phyloP scores from a whole-genome alignment of 37 sponge, comb jelly and placozoan genomes.

The Halisarca cf. caerulea region DNA sequence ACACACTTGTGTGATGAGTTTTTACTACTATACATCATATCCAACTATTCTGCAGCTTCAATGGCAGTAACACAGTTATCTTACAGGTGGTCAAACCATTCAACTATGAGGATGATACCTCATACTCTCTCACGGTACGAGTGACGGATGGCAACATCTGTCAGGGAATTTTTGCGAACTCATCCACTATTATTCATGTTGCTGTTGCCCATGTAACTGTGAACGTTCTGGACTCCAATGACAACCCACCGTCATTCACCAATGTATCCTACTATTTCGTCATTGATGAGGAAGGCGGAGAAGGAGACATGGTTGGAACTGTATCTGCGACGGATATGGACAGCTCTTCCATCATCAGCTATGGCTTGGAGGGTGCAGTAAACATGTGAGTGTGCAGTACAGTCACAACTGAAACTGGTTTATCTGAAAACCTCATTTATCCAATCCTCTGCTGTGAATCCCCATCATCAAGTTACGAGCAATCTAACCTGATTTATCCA shows the following conservation, averaged over 20 bases:
- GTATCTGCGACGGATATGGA: slow-evolving; percentile 1
- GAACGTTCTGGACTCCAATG: slow-evolving; percentile 12
- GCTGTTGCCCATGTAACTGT: not conserved
- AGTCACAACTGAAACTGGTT: too few species aligned
- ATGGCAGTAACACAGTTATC: too few species aligned
- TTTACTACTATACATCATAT: too few species aligned
- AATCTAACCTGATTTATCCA: too few species aligned
- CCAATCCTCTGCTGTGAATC: too few species aligned
- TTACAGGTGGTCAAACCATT: not conserved
- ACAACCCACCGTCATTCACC: not conserved
- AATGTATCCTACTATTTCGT: not conserved
- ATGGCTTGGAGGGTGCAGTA: not conserved
- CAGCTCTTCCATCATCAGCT: slow-evolving; percentile 1
- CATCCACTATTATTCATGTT: not conserved
- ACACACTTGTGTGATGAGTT: not conserved
- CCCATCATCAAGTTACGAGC: too few species aligned
- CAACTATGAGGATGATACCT: not conserved
- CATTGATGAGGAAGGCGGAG: not conserved
- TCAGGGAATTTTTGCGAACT: not conserved
- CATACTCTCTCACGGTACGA: not conserved
- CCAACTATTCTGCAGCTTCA: not conserved
- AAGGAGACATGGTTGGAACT: not conserved
- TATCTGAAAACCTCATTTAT: too few species aligned
- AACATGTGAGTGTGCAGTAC: too few species aligned
- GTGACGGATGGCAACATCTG: slow-evolving; percentile 6